A percentile compares a stretch with the other conserved stretches of the same genome.
phyloP scores from a whole-genome alignment of 2,888 invertebrate genomes.

The Electrophaes corylata region DNA sequence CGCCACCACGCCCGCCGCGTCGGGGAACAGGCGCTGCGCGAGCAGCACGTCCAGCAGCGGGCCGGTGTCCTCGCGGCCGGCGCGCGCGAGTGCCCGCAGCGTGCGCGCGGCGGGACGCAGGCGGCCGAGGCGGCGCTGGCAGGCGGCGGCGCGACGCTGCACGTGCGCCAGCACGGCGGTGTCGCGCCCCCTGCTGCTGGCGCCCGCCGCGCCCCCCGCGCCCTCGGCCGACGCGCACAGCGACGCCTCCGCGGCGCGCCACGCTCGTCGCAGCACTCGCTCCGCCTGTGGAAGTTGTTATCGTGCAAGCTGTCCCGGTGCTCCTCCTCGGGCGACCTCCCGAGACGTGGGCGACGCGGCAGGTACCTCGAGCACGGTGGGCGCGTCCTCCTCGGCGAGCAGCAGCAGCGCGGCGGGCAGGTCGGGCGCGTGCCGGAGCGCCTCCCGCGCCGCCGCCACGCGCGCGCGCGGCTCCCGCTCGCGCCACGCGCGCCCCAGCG shows the following conservation, averaged over 20 bases:
- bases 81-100: conserved; percentile 98
- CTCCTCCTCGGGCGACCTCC: too few species aligned
- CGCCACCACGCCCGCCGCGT: conserved; percentile 88
- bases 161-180: conserved; percentile 97
- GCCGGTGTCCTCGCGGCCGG: conserved; percentile 94
- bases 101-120: conserved; percentile 98
- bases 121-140: conserved; percentile 96
- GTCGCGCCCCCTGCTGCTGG: conserved; percentile 95
- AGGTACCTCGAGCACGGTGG: conserved; percentile 90
- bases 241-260: conserved; percentile 96
- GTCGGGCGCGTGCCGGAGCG: conserved; percentile 93
- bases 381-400: conserved; percentile 98
- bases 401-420: conserved; percentile 98
- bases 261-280: conserved; percentile 72
- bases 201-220: conserved; percentile 94
- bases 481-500: conserved; percentile 94
- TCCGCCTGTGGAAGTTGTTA: conserved; percentile 57
- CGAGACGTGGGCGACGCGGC: too few species aligned
- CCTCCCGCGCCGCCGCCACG: conserved; percentile 92
- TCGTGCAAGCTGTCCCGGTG: too few species aligned
- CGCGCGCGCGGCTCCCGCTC: conserved; percentile 95
- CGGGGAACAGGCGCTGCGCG: conserved; percentile 98
- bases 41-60: conserved; percentile 97
- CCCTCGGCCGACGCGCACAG: conserved; percentile 92
- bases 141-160: conserved; percentile 97